These are phyloP conservation scores for Acrobasis repandana DNA, from an alignment of 2,888 invertebrate species.

Conservation along the genomic window DNA sequence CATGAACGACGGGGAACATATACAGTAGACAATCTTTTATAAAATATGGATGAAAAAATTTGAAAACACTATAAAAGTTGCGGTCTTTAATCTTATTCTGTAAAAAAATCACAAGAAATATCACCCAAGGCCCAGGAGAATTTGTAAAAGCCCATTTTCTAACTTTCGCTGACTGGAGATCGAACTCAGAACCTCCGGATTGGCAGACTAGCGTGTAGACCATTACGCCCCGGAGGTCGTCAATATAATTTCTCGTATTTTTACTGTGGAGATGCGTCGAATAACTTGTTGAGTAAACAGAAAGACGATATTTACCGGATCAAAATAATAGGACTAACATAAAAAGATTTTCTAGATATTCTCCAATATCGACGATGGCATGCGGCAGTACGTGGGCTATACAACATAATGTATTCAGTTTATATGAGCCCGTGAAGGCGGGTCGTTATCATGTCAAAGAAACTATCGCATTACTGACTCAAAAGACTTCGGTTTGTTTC, in stretches of 20 bases:
- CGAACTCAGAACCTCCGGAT: too few relatives aligned
- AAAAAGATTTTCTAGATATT: slow-evolving; percentile 39
- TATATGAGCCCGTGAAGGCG: slow-evolving; percentile 59
- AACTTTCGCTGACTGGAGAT: too few relatives aligned
- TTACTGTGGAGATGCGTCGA: background rate
- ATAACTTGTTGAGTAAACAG: slow-evolving; percentile 17
- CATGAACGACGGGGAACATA: too few relatives aligned
- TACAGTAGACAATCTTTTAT: too few relatives aligned
- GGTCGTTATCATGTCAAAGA: slow-evolving; percentile 81
- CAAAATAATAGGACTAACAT: background rate
- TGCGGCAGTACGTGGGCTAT: slow-evolving; percentile 45
- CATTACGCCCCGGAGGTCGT: too few relatives aligned
- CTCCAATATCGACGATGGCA: slow-evolving; percentile 54
- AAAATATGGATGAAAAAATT: background rate
- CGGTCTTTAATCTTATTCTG: too few relatives aligned
- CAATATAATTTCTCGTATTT: too few relatives aligned
- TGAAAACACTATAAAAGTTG: too few relatives aligned
- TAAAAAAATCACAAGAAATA: too few relatives aligned
- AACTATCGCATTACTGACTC: slow-evolving; percentile 77
- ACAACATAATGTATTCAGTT: slow-evolving; percentile 71
- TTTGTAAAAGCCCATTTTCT: too few relatives aligned
- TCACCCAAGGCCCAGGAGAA: too few relatives aligned
- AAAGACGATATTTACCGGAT: slow-evolving; percentile 5
- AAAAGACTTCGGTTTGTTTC: slow-evolving; percentile 75
- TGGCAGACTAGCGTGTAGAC: too few relatives aligned